These are phyloP conservation scores for Andricus quercusramuli DNA, from an alignment of 2,888 invertebrate genomes.

Conservation along the genomic window DNA sequence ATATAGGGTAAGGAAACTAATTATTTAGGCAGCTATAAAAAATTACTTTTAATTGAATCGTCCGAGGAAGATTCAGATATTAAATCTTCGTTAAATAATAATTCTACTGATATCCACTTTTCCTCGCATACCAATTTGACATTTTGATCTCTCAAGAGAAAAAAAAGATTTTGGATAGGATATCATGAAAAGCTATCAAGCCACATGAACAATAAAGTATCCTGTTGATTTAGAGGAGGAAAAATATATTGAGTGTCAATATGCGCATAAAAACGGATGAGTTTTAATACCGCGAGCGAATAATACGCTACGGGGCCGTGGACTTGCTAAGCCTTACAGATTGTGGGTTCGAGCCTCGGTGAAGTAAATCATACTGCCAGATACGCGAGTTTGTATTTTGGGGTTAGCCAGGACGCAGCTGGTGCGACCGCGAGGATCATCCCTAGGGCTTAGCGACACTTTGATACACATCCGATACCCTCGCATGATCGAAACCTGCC, in stretches of 20 bases:
- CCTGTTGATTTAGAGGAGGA: conserved; percentile 17
- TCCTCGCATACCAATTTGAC: background rate
- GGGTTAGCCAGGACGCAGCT: conserved; percentile 68
- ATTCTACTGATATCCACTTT: background rate
- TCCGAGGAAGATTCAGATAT: too few species aligned
- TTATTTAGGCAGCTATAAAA: background rate
- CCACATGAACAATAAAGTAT: background rate
- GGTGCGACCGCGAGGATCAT: conserved; percentile 68
- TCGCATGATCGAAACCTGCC: conserved; percentile 43
- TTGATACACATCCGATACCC: conserved; percentile 65
- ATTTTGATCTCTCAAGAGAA: background rate
- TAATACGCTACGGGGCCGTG: conserved; percentile 57
- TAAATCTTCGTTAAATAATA: too few species aligned
- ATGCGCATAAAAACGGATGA: conserved; percentile 67
- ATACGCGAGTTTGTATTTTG: conserved; percentile 65
- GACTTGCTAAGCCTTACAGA: conserved; percentile 75
- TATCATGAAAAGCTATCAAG: background rate
- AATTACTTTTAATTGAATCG: background rate
- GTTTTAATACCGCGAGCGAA: conserved; percentile 71
- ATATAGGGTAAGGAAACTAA: background rate
- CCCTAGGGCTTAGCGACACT: conserved; percentile 72
- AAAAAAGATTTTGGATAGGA: background rate
- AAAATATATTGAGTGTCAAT: conserved; percentile 50
- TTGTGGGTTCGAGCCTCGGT: conserved; percentile 72
- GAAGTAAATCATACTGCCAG: conserved; percentile 74